phyloP scores from a whole-genome alignment of 1,140 invertebrate genomes.

The Hycleus phaleratus region DNA sequence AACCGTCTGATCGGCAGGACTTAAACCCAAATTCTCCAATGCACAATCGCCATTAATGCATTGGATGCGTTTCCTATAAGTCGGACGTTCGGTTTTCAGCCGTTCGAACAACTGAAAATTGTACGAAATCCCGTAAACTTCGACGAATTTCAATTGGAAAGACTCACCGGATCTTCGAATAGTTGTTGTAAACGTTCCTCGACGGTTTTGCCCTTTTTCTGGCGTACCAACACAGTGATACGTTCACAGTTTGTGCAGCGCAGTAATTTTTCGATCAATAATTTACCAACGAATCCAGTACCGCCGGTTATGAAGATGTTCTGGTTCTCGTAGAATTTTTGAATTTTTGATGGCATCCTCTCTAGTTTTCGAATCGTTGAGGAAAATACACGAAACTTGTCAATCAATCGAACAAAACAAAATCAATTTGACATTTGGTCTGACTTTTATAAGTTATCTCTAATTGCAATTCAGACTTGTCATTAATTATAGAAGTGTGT shows the following conservation, averaged over 20 bases:
- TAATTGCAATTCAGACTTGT: too few species aligned
- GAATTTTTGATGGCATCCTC: too few species aligned
- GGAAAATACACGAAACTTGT: too few species aligned
- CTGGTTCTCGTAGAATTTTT: constrained; percentile 28
- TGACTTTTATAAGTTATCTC: too few species aligned
- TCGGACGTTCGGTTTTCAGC: constrained; percentile 3
- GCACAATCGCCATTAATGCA: constrained; percentile 37
- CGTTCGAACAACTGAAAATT: constrained; percentile 17
- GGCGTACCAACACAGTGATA: constrained; percentile 71
- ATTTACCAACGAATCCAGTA: constrained; percentile 81
- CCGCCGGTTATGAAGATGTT: constrained; percentile 54
- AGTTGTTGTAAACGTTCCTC: constrained; percentile 55
- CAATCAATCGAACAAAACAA: too few species aligned
- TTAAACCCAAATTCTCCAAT: constrained; percentile 51
- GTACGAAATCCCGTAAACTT: neutral
- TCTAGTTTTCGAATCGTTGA: too few species aligned
- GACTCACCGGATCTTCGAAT: constrained; percentile 50
- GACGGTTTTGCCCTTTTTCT: constrained; percentile 62
- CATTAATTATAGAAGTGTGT: too few species aligned
- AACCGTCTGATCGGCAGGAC: constrained; percentile 43
- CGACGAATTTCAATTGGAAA: too few species aligned
- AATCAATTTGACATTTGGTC: too few species aligned
- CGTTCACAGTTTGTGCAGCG: constrained; percentile 64
- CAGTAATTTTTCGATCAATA: constrained; percentile 79
- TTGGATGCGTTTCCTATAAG: neutral